Percentiles rank a stretch among this genome's conserved stretches.
Conservation (phyloP, 2,113 vertebrate genomes). For the Odobenus rosmarus region DNA sequence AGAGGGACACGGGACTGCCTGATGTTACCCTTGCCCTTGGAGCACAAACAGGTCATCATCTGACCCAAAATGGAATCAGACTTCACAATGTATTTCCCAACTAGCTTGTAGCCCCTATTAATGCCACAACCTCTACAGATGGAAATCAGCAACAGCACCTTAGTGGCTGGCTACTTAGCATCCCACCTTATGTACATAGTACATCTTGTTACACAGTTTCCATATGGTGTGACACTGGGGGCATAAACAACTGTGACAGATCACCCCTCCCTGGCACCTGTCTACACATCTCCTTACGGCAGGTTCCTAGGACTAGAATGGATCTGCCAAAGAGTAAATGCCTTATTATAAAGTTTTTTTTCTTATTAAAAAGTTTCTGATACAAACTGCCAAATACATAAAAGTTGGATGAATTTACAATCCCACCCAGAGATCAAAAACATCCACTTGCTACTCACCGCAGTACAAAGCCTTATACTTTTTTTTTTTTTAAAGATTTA, state of each 20-base stretch:
- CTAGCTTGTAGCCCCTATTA: neutral
- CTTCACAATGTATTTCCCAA: neutral
- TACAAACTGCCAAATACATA: neutral
- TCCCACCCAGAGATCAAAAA: neutral
- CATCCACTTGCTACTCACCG: neutral
- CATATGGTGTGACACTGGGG: neutral
- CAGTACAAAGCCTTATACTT: neutral
- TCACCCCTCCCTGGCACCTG: neutral
- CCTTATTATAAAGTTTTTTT: neutral
- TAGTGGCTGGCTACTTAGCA: neutral
- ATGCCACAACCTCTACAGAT: neutral
- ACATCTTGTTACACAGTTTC: neutral
- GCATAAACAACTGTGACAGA: neutral
- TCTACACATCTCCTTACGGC: neutral
- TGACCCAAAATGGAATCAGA: neutral
- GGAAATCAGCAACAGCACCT: neutral
- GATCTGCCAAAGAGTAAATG: neutral
- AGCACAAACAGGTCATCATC: neutral
- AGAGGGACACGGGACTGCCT: neutral
- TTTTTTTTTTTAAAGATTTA: neutral
- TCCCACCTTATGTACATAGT: neutral
- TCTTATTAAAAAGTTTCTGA: neutral
- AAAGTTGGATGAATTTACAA: neutral
- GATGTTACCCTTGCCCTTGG: neutral
- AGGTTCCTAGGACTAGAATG: neutral